These are phyloP conservation scores for Polyploca ridens DNA, from an alignment of 2,888 invertebrate genomes.

Conservation along the genomic window DNA sequence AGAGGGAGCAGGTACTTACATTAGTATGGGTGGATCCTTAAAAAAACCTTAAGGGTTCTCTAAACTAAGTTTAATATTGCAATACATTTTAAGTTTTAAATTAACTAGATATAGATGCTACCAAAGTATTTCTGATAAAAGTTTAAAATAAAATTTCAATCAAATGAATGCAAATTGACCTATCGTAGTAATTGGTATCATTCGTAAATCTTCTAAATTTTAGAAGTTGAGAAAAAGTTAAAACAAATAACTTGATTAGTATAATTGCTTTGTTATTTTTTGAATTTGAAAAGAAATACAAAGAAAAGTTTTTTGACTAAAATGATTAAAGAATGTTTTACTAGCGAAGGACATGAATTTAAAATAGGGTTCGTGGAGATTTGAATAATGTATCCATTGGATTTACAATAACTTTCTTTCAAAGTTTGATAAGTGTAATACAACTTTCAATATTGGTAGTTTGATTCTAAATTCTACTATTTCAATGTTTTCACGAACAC, in stretches of 20 bases:
- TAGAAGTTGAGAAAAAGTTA: not conserved
- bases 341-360: not conserved
- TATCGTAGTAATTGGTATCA: not conserved
- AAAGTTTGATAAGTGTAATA: not conserved
- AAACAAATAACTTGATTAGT: not conserved
- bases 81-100: no score
- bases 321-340: not conserved
- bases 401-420: not conserved
- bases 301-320: not conserved
- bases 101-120: no score
- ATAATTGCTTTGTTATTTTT: no score
- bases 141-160: no score
- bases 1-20: no score
- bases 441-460: not conserved
- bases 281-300: not conserved
- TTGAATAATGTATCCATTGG: constrained; percentile 1
- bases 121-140: no score
- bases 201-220: not conserved
- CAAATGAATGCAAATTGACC: no score
- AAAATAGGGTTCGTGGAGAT: not conserved
- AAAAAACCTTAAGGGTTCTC: no score
- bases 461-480: not conserved
- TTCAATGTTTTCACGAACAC: no score
- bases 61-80: no score
- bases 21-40: no score